Base-by-base conservation (phyloP, 2,888 invertebrate species). In the Byasa hedistus region DNA sequence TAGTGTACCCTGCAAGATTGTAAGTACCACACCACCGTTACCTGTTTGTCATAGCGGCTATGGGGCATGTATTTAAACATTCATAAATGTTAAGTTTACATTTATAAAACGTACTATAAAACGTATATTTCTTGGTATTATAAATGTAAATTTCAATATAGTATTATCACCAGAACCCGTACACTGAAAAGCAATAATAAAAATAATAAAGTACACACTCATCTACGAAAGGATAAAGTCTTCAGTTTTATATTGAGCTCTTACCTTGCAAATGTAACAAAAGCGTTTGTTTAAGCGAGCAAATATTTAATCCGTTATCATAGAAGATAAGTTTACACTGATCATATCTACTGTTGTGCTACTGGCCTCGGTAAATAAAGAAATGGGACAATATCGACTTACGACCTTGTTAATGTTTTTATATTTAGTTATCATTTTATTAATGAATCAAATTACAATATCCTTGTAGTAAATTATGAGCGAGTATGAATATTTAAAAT, bases 241-340 rank as follows among this genome's bases (percentile, higher is more conserved):
- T 15, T 44, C 19, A 44, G 23, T n/a, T 4, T 15, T 15, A 23
- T 48, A 27, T 61, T 54, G 54, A 59, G 52, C 55, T 55, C 57
- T 52, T 23, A 48, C 23, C 32, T 62, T 54, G 66, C 61, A 58
- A 57, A 54, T 54, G 39, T 62, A 58, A 48, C 44, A 58, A 54
- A 66, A 66, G 55, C 19, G 48, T 60, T 60, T 27, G 44, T 55
- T 44, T 44, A 24, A 55, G n/a, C 55, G 58, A 55, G 17, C 66
- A 66, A 66, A 66, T 55, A 66, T 66, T 62, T 54, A 23, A 44
- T 39, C 15, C 44, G 58, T 66, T 66, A 66, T 66, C 66, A 57
- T 12, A 12, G 44, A n/a, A 56, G 61, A 52, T 57, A 61, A 66
- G 24, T 61, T 24, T 52, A 24, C 36, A 52, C 8, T 21, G 60